Conservation (phyloP, 2,113 vertebrate genomes). For the Amphilophus citrinellus region DNA sequence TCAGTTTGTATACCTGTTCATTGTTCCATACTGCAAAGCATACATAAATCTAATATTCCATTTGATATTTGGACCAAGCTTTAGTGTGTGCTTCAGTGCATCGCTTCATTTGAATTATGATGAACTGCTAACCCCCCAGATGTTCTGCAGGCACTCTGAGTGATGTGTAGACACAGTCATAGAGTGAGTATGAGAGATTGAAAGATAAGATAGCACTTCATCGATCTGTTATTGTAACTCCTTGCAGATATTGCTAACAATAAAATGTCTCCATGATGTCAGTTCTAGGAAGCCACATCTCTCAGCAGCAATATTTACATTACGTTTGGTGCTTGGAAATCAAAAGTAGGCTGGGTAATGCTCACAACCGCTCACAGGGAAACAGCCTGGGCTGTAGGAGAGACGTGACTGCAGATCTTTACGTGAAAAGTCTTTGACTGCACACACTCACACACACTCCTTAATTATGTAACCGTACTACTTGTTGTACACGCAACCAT, state of each 20-base stretch:
- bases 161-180: not conserved
- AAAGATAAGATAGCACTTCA: constrained; percentile 33
- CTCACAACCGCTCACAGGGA: not conserved
- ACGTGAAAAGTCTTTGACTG: constrained; percentile 6
- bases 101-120: not conserved
- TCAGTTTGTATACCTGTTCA: no score
- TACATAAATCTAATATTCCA: not conserved
- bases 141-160: not conserved
- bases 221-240: constrained; percentile 49
- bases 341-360: constrained; percentile 31
- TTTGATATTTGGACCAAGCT: not conserved
- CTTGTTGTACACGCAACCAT: not conserved
- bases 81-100: not conserved
- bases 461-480: constrained; percentile 33
- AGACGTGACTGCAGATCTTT: not conserved
- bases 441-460: constrained; percentile 26
- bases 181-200: constrained; percentile 21
- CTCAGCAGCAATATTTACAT: constrained; percentile 68
- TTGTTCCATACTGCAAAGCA: not conserved
- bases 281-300: constrained; percentile 62
- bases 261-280: constrained; percentile 63
- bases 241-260: constrained; percentile 56
- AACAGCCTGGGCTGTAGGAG: not conserved
- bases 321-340: constrained; percentile 29
- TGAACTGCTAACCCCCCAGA: not conserved